Percentiles rank a stretch among this genome's conserved stretches.
Evolutionary conservation across 2,888 invertebrate genomes (phyloP).

Genomic region (Sarcophaga carnaria): DNA sequence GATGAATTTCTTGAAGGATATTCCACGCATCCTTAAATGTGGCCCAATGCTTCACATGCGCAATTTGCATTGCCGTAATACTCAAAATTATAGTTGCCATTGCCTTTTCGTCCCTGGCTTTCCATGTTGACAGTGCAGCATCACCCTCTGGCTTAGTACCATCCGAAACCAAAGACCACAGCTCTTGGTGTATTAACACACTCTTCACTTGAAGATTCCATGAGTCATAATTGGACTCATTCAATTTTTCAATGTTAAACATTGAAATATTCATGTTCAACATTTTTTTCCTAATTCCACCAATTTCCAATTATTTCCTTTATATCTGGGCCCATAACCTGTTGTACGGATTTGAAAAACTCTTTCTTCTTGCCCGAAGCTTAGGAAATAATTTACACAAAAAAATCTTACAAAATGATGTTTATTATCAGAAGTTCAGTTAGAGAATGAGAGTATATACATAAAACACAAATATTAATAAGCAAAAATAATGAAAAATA

Average conservation of each 20-base stretch:
- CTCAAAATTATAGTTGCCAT: conserved; percentile 65
- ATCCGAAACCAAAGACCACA: not conserved
- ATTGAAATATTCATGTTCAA: not conserved
- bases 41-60: conserved; percentile 36
- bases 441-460: too few relatives aligned
- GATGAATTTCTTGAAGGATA: not conserved
- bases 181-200: not conserved
- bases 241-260: conserved; percentile 19
- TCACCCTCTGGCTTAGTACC: not conserved
- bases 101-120: conserved; percentile 60
- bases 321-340: too few relatives aligned
- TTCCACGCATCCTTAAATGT: conserved; percentile 45
- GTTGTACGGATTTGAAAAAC: too few relatives aligned
- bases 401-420: too few relatives aligned
- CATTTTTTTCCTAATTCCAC: not conserved
- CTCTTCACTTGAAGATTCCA: not conserved
- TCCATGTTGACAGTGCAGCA: conserved; percentile 12
- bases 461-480: too few relatives aligned
- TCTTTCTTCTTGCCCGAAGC: too few relatives aligned
- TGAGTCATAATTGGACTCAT: conserved; percentile 9
- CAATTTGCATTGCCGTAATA: conserved; percentile 63
- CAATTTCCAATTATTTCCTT: too few relatives aligned
- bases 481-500: too few relatives aligned
- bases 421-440: too few relatives aligned
- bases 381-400: too few relatives aligned